phyloP scores from a whole-genome alignment of 2,888 invertebrate genomes.

The Netelia melanura region DNA sequence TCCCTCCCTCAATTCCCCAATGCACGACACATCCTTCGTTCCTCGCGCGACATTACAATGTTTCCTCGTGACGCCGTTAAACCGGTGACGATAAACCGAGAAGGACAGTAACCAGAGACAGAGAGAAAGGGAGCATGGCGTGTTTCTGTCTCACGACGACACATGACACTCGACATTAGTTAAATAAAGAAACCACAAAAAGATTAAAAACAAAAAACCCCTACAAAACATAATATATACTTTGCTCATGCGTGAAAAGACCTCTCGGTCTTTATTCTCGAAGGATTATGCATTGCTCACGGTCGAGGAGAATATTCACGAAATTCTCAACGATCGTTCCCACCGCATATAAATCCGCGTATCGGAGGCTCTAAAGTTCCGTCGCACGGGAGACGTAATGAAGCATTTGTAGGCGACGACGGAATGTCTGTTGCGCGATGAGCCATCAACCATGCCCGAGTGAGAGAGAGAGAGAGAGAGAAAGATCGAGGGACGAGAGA shows the following conservation, averaged over 20 bases:
- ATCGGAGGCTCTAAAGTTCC: conserved; percentile 61
- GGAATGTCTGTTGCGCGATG: conserved; percentile 66
- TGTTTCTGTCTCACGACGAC: conserved; percentile 33
- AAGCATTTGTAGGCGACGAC: conserved; percentile 71
- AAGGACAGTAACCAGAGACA: conserved; percentile 21
- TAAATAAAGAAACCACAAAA: background rate
- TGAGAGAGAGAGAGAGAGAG: conserved; percentile 20
- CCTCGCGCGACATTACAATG: background rate
- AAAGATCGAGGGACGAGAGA: conserved; percentile 28
- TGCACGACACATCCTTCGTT: background rate
- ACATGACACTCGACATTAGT: conserved; percentile 61
- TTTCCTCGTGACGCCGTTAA: conserved; percentile 2
- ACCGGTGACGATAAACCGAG: conserved; percentile 30
- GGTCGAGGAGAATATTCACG: conserved; percentile 43
- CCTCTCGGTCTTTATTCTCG: background rate
- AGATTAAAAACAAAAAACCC: background rate
- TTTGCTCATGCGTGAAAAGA: conserved; percentile 54
- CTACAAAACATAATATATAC: conserved; percentile 36
- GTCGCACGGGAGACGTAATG: conserved; percentile 68
- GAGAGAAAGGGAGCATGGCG: conserved; percentile 1
- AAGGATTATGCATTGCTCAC: conserved; percentile 21
- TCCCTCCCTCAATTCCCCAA: background rate
- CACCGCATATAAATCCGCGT: conserved; percentile 62
- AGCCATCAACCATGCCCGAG: conserved; percentile 47
- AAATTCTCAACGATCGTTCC: conserved; percentile 61